Evolutionary conservation across 2,888 invertebrate genomes (phyloP).

Genomic region (Maniola hyperantus): DNA sequence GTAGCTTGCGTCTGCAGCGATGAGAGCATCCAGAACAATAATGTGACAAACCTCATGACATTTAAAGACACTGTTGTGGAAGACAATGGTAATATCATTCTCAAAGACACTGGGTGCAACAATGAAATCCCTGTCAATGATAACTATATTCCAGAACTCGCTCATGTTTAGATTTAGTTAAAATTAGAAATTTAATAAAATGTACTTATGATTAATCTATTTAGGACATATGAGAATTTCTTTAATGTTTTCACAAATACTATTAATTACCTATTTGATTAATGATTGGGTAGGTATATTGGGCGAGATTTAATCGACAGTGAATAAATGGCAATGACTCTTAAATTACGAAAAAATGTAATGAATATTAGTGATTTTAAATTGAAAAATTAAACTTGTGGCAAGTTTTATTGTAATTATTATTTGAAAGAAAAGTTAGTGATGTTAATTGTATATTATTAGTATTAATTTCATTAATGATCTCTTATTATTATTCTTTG

Average conservation of each 20-base stretch:
- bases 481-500: neutral
- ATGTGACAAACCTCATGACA: slow-evolving; percentile 41
- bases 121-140: slow-evolving; percentile 42
- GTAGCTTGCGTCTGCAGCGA: slow-evolving; percentile 42
- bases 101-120: slow-evolving; percentile 40
- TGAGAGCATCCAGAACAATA: slow-evolving; percentile 52
- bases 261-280: neutral
- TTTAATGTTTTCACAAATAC: neutral
- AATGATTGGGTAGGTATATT: neutral
- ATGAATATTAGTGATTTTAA: neutral
- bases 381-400: neutral
- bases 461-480: neutral
- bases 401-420: neutral
- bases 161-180: slow-evolving; percentile 55
- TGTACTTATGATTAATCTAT: neutral
- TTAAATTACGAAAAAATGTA: neutral
- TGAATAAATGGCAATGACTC: no score
- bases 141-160: slow-evolving; percentile 50
- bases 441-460: neutral
- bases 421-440: neutral
- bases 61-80: slow-evolving; percentile 55
- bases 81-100: slow-evolving; percentile 59
- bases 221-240: neutral
- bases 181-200: neutral
- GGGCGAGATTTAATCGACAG: neutral